These are phyloP conservation scores for Electrophaes corylata DNA, from an alignment of 2,888 invertebrate species.

Conservation along the genomic window DNA sequence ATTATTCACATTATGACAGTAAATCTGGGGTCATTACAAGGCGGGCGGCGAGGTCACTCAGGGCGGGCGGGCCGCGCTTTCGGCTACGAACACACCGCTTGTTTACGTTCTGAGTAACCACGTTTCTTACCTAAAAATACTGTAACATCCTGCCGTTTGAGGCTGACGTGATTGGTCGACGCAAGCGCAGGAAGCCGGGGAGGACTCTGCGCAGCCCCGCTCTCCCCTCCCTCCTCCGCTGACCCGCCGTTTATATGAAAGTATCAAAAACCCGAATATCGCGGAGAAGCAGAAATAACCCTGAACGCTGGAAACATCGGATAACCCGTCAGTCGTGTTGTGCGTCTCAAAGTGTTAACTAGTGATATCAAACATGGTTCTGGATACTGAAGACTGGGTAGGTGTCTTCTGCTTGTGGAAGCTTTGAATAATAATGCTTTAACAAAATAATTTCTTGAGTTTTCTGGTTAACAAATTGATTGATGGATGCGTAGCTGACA, in stretches of 20 bases:
- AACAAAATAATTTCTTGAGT: slow-evolving; percentile 26
- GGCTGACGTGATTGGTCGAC: slow-evolving; percentile 76
- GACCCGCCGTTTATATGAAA: slow-evolving; percentile 62
- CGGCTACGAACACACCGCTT: slow-evolving; percentile 64
- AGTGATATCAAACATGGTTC: slow-evolving; percentile 81
- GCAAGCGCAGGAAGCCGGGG: slow-evolving; percentile 71
- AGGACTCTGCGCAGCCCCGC: slow-evolving; percentile 64
- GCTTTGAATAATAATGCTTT: slow-evolving; percentile 28
- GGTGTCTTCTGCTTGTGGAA: slow-evolving; percentile 52
- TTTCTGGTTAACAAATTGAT: slow-evolving; percentile 35
- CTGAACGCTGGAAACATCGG: slow-evolving; percentile 79
- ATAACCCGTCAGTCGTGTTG: slow-evolving; percentile 80
- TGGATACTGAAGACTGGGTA: slow-evolving; percentile 83
- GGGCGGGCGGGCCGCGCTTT: slow-evolving; percentile 57
- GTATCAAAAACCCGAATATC: slow-evolving; percentile 70
- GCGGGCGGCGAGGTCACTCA: slow-evolving; percentile 51
- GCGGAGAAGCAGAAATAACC: slow-evolving; percentile 81
- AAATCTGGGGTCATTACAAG: slow-evolving; percentile 45
- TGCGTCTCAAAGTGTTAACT: slow-evolving; percentile 83
- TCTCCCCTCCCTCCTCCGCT: slow-evolving; percentile 50
- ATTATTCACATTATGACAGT: slow-evolving; percentile 60
- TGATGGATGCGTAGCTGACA: slow-evolving; percentile 43
- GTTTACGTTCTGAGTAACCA: slow-evolving; percentile 82
- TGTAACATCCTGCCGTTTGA: slow-evolving; percentile 82
- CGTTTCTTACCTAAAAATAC: slow-evolving; percentile 81